These are phyloP conservation scores for Alsophila aescularia DNA, from an alignment of 2,888 invertebrate species.

Conservation along the genomic window DNA sequence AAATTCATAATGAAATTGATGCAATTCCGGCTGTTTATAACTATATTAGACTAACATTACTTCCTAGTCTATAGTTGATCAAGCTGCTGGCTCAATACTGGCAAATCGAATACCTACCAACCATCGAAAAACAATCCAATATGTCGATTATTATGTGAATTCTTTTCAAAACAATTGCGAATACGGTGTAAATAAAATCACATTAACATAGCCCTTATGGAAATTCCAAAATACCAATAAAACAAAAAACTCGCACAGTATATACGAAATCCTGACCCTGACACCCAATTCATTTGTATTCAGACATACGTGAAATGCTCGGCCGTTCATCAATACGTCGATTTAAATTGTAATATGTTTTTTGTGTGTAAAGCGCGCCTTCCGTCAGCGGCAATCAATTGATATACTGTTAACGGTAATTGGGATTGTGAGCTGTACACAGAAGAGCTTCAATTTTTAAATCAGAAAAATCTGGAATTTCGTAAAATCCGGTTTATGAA, in stretches of 20 bases:
- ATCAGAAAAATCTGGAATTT: background rate
- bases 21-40: too few species aligned
- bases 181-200: background rate
- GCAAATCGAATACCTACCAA: too few species aligned
- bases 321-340: slow-evolving; percentile 50
- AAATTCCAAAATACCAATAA: slow-evolving; percentile 7
- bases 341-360: slow-evolving; percentile 63
- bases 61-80: too few species aligned
- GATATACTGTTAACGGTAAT: slow-evolving; percentile 54
- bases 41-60: too few species aligned
- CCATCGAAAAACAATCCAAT: too few species aligned
- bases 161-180: background rate
- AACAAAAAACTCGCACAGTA: slow-evolving; percentile 50
- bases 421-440: slow-evolving; percentile 33
- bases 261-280: slow-evolving; percentile 51
- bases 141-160: background rate
- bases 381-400: slow-evolving; percentile 52
- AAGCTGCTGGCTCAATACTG: too few species aligned
- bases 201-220: background rate
- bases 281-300: slow-evolving; percentile 50
- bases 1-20: too few species aligned
- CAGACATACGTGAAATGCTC: slow-evolving; percentile 47
- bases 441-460: slow-evolving; percentile 10
- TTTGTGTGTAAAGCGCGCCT: slow-evolving; percentile 48
- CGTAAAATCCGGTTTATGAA: too few species aligned